These are phyloP conservation scores for Gallirallus australis DNA, from an alignment of 2,797 vertebrate genomes.

Conservation along the genomic window DNA sequence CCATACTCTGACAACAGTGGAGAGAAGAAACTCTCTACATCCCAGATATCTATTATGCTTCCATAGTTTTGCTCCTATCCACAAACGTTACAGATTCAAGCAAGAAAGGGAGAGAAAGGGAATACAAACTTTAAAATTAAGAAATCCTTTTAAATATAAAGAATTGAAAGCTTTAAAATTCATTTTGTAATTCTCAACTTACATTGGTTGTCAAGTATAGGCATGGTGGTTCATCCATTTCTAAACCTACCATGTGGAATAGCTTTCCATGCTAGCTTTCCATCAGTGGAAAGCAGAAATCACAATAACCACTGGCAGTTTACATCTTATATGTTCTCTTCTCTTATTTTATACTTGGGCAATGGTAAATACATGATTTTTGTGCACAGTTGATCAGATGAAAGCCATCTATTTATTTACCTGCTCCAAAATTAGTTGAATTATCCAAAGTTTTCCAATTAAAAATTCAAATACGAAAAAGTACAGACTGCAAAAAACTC, in stretches of 20 bases:
- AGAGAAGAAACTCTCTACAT: background rate
- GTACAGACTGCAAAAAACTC: background rate
- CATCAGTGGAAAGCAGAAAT: background rate
- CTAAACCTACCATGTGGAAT: background rate
- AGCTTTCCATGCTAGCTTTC: background rate
- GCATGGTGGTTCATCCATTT: background rate
- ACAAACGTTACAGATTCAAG: background rate
- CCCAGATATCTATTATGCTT: background rate
- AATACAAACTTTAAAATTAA: background rate
- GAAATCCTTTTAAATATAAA: background rate
- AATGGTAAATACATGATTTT: background rate
- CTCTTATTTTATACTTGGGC: background rate
- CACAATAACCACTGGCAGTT: background rate
- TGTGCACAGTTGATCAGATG: background rate
- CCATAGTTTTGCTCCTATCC: background rate
- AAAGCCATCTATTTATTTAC: background rate
- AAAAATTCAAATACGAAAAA: background rate
- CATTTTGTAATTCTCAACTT: background rate
- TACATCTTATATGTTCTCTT: background rate
- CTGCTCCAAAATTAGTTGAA: background rate
- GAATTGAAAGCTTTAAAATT: background rate
- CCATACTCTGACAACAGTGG: background rate
- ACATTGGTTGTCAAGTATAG: background rate
- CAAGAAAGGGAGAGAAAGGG: rapidly evolving
- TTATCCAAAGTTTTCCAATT: background rate